Evolutionary conservation across 2,888 invertebrate species (phyloP).

Genomic region (Tuberolachnus salignus): DNA sequence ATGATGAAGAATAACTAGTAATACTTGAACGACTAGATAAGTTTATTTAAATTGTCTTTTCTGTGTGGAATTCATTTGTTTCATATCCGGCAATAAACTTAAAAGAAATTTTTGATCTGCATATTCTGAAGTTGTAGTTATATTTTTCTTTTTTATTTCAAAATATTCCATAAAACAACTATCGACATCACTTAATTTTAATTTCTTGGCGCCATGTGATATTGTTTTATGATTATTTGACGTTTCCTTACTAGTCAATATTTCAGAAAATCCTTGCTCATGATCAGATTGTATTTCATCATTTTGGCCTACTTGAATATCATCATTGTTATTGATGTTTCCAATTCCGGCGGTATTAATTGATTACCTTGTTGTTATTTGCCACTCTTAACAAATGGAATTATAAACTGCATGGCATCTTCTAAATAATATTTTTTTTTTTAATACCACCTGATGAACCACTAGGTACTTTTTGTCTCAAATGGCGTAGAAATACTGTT

Average conservation of each 20-base stretch:
- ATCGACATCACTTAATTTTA: slow-evolving; percentile 3
- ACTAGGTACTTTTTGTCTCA: neutral
- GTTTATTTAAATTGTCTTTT: slow-evolving; percentile 10
- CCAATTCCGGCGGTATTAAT: neutral
- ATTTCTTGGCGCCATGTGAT: neutral
- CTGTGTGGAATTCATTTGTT: neutral
- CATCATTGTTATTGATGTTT: neutral
- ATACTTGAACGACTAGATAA: neutral
- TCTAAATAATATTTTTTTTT: slow-evolving; percentile 37
- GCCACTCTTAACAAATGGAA: neutral
- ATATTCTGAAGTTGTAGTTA: neutral
- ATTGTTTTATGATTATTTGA: neutral
- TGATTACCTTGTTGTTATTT: neutral
- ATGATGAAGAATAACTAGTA: slow-evolving; percentile 19
- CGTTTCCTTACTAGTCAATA: neutral
- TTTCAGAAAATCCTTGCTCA: neutral
- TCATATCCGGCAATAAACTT: neutral
- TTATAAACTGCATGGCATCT: slow-evolving; percentile 4
- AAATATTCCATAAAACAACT: slow-evolving; percentile 11
- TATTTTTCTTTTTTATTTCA: slow-evolving; percentile 10
- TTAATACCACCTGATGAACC: neutral
- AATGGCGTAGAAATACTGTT: slow-evolving; percentile 11
- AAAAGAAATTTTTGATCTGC: slow-evolving; percentile 12
- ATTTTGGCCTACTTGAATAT: neutral
- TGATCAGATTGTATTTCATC: slow-evolving; percentile 1